phyloP scores from a whole-genome alignment of 2,888 invertebrate species.

The Ditylenchus weischeri region DNA sequence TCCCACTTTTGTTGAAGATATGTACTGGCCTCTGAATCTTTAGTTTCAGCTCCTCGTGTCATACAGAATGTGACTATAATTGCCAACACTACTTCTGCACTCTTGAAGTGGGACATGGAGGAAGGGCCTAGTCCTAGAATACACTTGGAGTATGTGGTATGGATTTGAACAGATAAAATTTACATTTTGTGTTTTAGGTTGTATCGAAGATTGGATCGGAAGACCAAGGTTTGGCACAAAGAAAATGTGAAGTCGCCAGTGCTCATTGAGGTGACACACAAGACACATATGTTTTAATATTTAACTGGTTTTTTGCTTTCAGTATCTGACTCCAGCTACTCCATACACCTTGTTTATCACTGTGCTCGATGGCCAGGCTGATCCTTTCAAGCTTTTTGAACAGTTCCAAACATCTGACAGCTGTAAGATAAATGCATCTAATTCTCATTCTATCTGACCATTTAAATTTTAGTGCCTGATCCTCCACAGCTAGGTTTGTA shows the following conservation, averaged over 20 bases:
- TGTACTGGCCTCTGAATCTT: no score
- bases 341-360: conserved; percentile 53
- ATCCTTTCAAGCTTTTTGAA: conserved; percentile 48
- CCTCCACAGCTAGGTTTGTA: conserved; percentile 35
- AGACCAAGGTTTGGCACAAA: conserved; percentile 32
- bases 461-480: conserved; percentile 41
- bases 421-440: conserved; percentile 31
- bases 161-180: conserved; percentile 20
- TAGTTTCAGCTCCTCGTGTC: conserved; percentile 48
- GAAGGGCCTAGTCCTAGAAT: conserved; percentile 41
- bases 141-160: conserved; percentile 44
- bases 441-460: background rate
- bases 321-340: conserved; percentile 41
- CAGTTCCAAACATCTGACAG: conserved; percentile 51
- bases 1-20: no score
- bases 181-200: conserved; percentile 30
- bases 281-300: no score
- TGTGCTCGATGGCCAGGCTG: conserved; percentile 47
- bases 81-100: conserved; percentile 44
- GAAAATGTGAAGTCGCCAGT: conserved; percentile 35
- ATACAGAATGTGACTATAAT: conserved; percentile 50
- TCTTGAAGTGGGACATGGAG: conserved; percentile 47
- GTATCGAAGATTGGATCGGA: conserved; percentile 43
- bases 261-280: conserved; percentile 25
- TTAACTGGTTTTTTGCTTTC: no score